Conservation (phyloP, 1,140 invertebrate species). For the Planococcus citri region DNA sequence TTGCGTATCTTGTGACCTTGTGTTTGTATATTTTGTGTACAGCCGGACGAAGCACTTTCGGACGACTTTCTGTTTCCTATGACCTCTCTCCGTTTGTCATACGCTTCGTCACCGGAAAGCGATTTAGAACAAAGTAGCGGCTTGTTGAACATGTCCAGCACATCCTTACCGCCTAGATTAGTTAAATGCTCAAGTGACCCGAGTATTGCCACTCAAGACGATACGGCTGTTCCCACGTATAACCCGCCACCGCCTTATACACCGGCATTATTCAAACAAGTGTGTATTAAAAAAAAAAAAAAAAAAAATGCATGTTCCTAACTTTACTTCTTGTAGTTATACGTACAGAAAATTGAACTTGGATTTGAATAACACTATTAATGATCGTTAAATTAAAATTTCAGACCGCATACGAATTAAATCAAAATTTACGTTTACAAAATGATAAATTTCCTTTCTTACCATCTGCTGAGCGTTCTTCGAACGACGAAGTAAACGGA, state of each 20-base stretch:
- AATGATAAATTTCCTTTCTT: constrained; percentile 45
- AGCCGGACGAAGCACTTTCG: constrained; percentile 71
- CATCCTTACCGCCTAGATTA: constrained; percentile 46
- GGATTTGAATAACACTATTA: no score
- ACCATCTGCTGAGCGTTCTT: constrained; percentile 27
- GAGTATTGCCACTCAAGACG: constrained; percentile 58
- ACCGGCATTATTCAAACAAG: constrained; percentile 29
- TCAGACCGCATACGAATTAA: constrained; percentile 29
- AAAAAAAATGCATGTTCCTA: no score
- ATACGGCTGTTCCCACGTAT: constrained; percentile 40
- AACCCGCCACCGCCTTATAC: constrained; percentile 63
- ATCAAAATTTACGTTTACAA: constrained; percentile 27
- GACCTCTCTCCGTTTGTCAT: constrained; percentile 81
- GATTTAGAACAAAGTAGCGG: constrained; percentile 76
- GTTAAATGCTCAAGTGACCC: constrained; percentile 78
- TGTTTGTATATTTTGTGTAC: constrained; percentile 32
- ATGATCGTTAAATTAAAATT: not conserved
- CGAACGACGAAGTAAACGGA: constrained; percentile 24
- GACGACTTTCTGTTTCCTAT: constrained; percentile 97
- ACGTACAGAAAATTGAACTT: no score
- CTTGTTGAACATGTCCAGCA: constrained; percentile 44
- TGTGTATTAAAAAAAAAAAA: constrained; percentile 22
- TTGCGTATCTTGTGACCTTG: constrained; percentile 25
- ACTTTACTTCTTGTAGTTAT: no score
- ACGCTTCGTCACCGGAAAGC: constrained; percentile 89